Base-by-base conservation (phyloP, 2,888 invertebrate species). In the Galerucella pusilla region DNA sequence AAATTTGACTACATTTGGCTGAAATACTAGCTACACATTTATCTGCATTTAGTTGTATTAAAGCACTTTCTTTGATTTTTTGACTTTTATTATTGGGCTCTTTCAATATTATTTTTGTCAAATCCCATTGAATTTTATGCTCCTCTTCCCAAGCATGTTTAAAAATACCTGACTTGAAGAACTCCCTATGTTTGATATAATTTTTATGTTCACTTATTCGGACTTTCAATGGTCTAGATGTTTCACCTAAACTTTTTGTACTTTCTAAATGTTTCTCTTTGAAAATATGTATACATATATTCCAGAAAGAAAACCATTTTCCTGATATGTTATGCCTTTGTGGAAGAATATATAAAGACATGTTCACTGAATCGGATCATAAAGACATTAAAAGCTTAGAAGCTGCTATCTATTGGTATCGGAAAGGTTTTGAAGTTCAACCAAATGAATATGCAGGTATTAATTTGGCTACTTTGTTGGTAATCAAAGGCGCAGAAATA, bases 391-490 rank as follows among this genome's bases (percentile, higher is more conserved):
- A 94, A 66, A 96, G 97, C 85, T 90, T 99, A 81, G 92, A 94
- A 71, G 93, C 94, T 88, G 99, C 99, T 69, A 99, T 99, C 82
- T 93, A 95, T 87, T 99, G 99, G 99, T 98, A 98, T 87, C 91
- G 97, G 82, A 96, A 97, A 88, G 98, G 97, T 67, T 99, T 99
- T 87, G 97, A 98, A 88, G 95, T 98, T 65, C 98, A 99, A 86
- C 99, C 98, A 1, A 97, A 99, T 87, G 99, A 99, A 89, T 99
- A 99, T 89, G 98, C 99, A 42, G 99, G 87, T 73, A 98, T 99
- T 78, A 99, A 99, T 90, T 91, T 99, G 84, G 99, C 99, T 54
- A 99, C 99, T 1, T 90, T 99, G 59, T 90, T 99, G 75, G 98
- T 99, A 73, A 98, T 99, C 83, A 96, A 95, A 80, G 99, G 99